Base-by-base conservation (phyloP, 2,113 vertebrate genomes). In the Brachypteracias leptosomus region DNA sequence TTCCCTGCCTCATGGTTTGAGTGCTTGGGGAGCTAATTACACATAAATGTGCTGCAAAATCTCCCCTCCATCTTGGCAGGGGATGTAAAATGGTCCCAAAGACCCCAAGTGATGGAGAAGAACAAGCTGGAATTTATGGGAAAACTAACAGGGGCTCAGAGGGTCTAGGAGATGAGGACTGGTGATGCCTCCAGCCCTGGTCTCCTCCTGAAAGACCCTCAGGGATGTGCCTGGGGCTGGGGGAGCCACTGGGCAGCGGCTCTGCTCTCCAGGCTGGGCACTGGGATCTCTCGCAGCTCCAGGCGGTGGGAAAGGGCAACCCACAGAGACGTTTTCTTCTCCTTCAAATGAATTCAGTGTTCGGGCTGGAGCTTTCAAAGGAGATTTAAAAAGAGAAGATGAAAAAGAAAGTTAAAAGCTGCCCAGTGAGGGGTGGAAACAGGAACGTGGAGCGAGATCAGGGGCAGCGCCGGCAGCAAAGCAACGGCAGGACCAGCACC, bases 321-420 rank as follows among this genome's bases (percentile, higher is more conserved):
- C 91, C 70, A 90, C 92, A 85, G 96, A 89, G 91, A 47, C 35
- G 17, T 95, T 94, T 91, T 95, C 86, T 93, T 91, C 62, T 75
- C 88, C 93, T 95, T 97, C 96, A 96, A 94, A 95, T 86, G 90
- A 88, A 94, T 67, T 68, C 76, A 67, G 79, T 59, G 79, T 92
- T 93, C 90, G 15, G 92, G 95, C 92, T 96, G 85, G 57, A 93
- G 83, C 76, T 93, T 96, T 97, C 95, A 96, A 96, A 95, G 83
- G 70, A 95, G 90, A 81, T 93, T 96, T 90, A 74, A 93, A 96
- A 89, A 86, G 83, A 77, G 79, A 92, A 91, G 95, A 95, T 88
- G 87, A 97, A 96, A 97, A 94, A 93, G 95, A 84, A 90, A 96
- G 90, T 93, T 94, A 94, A 96, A 96, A 96, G 92, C 92, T 94